Evolutionary conservation across 2,113 vertebrate genomes (phyloP).

Genomic region (Dipodomys ordii): DNA sequence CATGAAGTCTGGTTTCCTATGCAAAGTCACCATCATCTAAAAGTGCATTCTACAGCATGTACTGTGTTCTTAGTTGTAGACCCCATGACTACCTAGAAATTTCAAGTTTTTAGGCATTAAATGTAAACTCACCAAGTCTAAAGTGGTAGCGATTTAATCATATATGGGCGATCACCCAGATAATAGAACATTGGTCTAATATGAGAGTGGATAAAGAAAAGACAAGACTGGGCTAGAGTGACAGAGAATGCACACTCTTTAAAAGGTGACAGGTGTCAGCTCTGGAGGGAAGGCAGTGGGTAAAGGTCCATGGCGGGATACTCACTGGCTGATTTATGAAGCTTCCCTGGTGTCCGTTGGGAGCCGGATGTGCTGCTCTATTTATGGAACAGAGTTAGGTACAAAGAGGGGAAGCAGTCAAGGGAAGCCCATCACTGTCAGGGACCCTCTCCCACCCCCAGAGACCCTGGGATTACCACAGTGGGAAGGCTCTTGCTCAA

Average conservation of each 20-base stretch:
- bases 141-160: conserved; percentile 59
- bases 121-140: conserved; percentile 63
- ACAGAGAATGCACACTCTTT: conserved; percentile 65
- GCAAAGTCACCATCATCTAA: neutral
- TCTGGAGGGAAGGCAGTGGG: conserved; percentile 47
- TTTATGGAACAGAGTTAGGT: conserved; percentile 49
- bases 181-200: conserved; percentile 26
- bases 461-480: neutral
- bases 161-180: conserved; percentile 24
- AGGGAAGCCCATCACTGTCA: conserved; percentile 51
- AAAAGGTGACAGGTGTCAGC: conserved; percentile 61
- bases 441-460: neutral
- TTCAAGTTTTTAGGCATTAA: conserved; percentile 17
- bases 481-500: neutral
- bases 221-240: neutral
- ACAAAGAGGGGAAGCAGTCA: conserved; percentile 67
- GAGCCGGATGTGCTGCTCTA: conserved; percentile 54
- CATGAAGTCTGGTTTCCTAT: neutral
- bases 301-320: conserved; percentile 61
- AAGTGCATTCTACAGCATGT: neutral
- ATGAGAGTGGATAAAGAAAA: conserved; percentile 43
- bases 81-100: conserved; percentile 10
- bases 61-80: neutral
- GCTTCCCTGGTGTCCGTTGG: conserved; percentile 54
- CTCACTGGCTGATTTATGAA: conserved; percentile 73